Percentiles rank a stretch among this genome's conserved stretches.
Conservation (phyloP, 2,113 vertebrate genomes). For the Mesoclemmys tuberculata region DNA sequence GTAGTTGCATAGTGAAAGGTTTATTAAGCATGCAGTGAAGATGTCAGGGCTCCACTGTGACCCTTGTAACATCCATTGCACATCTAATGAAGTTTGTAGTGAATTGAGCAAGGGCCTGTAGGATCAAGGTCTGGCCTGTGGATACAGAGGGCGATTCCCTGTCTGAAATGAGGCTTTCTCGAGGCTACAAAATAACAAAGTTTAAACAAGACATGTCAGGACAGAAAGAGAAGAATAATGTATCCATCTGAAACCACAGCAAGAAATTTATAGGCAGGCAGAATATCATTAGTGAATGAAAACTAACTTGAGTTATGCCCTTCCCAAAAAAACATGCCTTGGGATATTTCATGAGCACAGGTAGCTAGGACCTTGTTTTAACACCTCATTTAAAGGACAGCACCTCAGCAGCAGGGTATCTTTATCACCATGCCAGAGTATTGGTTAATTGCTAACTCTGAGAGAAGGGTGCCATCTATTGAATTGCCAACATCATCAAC, state of each 20-base stretch:
- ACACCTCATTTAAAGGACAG: background rate
- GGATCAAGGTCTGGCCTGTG: background rate
- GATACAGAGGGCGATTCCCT: background rate
- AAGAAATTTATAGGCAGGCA: background rate
- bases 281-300: background rate
- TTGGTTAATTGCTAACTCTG: background rate
- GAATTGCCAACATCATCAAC: conserved; percentile 1
- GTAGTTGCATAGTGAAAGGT: background rate
- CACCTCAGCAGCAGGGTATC: background rate
- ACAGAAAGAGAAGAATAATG: background rate
- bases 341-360: background rate
- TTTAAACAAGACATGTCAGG: background rate
- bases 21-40: background rate
- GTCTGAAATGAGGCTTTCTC: background rate
- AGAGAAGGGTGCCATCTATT: conserved; percentile 55
- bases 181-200: background rate
- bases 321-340: background rate
- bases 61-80: background rate
- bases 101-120: background rate
- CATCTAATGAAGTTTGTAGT: background rate
- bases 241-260: background rate
- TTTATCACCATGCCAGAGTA: accelerated
- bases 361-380: background rate
- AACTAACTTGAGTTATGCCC: background rate
- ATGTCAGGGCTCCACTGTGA: background rate